These are phyloP conservation scores for Oostethus manadensis DNA, from an alignment of 2,113 vertebrate genomes.

Conservation along the genomic window DNA sequence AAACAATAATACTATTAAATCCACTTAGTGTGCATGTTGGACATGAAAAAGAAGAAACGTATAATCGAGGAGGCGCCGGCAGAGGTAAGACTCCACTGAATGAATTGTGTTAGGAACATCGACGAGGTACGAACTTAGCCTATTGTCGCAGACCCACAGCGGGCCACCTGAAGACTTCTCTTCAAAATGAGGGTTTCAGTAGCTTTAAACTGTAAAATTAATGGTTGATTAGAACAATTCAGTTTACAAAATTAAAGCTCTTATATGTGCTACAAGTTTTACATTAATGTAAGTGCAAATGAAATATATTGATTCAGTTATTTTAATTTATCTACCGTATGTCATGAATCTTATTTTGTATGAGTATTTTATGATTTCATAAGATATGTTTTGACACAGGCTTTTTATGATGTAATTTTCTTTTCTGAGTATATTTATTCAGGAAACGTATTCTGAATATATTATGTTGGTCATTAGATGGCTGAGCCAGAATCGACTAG, in stretches of 20 bases:
- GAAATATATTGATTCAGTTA: too few relatives aligned
- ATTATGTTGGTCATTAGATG: slow-evolving; percentile 39
- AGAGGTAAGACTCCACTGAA: slow-evolving; percentile 31
- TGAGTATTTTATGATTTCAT: background rate
- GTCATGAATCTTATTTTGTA: too few relatives aligned
- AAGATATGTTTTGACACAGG: background rate
- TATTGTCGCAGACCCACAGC: too few relatives aligned
- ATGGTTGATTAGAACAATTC: background rate
- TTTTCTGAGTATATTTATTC: too few relatives aligned
- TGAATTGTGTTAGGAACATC: background rate
- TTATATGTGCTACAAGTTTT: too few relatives aligned
- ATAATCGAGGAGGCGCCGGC: background rate
- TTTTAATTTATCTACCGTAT: too few relatives aligned
- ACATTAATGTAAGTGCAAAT: background rate
- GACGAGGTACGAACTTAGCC: too few relatives aligned
- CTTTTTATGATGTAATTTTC: background rate
- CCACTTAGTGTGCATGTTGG: background rate
- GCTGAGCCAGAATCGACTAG: slow-evolving; percentile 14
- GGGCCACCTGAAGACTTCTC: background rate
- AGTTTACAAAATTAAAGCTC: too few relatives aligned
- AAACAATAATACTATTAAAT: background rate
- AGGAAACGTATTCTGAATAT: too few relatives aligned
- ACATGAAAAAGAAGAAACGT: slow-evolving; percentile 55
- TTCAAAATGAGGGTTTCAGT: background rate
- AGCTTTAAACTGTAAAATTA: background rate